These are phyloP conservation scores for Oceanites oceanicus DNA, from an alignment of 2,113 vertebrate genomes.

Conservation along the genomic window DNA sequence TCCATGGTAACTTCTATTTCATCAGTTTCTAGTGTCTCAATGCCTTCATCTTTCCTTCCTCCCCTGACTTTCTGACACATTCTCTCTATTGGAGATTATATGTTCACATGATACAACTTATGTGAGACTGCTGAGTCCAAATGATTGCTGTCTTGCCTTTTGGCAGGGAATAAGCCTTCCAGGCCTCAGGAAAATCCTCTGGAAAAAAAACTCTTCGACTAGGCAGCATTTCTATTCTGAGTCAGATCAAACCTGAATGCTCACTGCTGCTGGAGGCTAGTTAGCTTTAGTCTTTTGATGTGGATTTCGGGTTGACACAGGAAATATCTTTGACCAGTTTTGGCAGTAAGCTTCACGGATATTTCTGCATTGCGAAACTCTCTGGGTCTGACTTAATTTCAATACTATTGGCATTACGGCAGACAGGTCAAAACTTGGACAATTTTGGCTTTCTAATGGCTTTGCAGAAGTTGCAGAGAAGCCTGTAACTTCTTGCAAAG, in stretches of 20 bases:
- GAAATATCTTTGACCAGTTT: constrained; percentile 1
- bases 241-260: not conserved
- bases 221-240: not conserved
- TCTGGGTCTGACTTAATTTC: not conserved
- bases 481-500: not conserved
- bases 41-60: not conserved
- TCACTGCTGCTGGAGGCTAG: not conserved
- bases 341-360: not conserved
- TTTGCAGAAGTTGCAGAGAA: not conserved
- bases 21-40: not conserved
- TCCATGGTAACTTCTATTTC: not conserved
- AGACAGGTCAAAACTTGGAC: not conserved
- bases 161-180: not conserved
- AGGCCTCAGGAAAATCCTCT: not conserved
- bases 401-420: not conserved
- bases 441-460: not conserved
- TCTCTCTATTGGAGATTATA: not conserved
- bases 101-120: not conserved
- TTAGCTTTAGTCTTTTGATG: constrained; percentile 7
- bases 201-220: not conserved
- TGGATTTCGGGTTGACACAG: constrained; percentile 10
- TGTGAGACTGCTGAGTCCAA: not conserved
- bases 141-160: not conserved
- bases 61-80: not conserved
- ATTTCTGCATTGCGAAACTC: not conserved